phyloP scores from a whole-genome alignment of 2,113 vertebrate genomes.

The Chionis minor region DNA sequence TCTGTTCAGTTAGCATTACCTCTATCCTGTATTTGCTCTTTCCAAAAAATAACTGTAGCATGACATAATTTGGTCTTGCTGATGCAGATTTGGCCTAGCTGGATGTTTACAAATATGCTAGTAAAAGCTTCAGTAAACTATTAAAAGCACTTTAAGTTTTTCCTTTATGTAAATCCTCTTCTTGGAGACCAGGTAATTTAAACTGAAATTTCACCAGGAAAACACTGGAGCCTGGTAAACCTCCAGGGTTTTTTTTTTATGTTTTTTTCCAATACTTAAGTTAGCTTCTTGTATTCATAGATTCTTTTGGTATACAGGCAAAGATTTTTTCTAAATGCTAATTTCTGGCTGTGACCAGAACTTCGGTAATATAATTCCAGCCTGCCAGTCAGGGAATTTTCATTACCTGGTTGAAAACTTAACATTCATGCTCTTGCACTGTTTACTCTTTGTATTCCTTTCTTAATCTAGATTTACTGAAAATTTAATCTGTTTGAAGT shows the following conservation, averaged over 20 bases:
- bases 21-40: fast-evolving
- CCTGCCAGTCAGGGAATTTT: background rate
- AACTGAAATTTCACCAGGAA: background rate
- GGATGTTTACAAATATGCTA: background rate
- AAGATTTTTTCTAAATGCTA: background rate
- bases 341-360: background rate
- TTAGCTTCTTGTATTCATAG: background rate
- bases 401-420: background rate
- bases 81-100: background rate
- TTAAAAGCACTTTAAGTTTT: background rate
- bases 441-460: background rate
- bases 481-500: background rate
- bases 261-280: background rate
- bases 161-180: background rate
- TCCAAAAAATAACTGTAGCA: background rate
- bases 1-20: background rate
- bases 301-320: background rate
- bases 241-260: background rate
- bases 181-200: background rate
- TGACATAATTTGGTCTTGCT: background rate
- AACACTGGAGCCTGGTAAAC: background rate
- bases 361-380: background rate
- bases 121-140: background rate
- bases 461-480: background rate
- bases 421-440: background rate